A percentile compares a stretch with the other conserved stretches of the same genome.
phyloP scores from a whole-genome alignment of 2,797 vertebrate species.

The Coendou prehensilis region DNA sequence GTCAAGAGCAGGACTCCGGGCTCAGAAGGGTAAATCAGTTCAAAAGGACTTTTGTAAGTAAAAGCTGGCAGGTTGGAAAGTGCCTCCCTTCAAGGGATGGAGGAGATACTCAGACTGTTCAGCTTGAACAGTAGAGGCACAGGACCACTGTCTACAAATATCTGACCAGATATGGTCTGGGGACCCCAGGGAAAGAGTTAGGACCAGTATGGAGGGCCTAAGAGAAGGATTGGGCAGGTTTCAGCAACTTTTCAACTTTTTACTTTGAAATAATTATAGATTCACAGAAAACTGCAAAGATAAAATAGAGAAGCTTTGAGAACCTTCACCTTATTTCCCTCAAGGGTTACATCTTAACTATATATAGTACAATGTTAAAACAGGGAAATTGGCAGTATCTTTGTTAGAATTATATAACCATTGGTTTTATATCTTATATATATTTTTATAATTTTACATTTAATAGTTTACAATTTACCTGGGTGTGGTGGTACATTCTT shows the following conservation, averaged over 20 bases:
- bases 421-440: background rate
- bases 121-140: background rate
- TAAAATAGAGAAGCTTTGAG: background rate
- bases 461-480: background rate
- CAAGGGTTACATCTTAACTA: background rate
- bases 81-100: too few species aligned
- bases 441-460: background rate
- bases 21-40: background rate
- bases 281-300: background rate
- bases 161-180: background rate
- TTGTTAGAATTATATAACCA: background rate
- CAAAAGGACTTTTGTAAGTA: background rate
- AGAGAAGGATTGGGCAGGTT: background rate
- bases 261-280: constrained; percentile 30
- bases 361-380: background rate
- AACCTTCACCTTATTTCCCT: background rate
- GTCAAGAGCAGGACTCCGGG: background rate
- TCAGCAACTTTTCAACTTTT: constrained; percentile 8
- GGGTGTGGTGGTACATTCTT: background rate
- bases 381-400: background rate
- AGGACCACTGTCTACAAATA: background rate
- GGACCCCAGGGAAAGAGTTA: background rate
- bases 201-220: background rate
- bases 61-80: background rate
- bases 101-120: background rate